These are phyloP conservation scores for Apamea crenata DNA, from an alignment of 2,888 invertebrate species.

Conservation along the genomic window DNA sequence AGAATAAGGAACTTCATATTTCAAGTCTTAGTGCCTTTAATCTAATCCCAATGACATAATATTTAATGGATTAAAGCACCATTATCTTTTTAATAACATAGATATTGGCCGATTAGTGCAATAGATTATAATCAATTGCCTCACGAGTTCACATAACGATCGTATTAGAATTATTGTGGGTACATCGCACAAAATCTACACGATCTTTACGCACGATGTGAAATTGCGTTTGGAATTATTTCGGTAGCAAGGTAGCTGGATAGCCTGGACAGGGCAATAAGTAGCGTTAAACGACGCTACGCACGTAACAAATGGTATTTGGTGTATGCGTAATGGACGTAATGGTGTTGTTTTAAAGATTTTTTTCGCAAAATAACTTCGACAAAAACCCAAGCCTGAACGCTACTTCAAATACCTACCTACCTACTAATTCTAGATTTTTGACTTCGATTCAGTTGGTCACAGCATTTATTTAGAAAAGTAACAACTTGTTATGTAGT, in stretches of 20 bases:
- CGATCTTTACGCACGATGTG: conserved; percentile 1
- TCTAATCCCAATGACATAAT: conserved; percentile 53
- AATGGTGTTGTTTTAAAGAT: conserved; percentile 14
- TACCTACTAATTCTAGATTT: conserved; percentile 2
- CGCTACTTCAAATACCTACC: neutral
- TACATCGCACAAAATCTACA: conserved; percentile 13
- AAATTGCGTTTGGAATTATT: conserved; percentile 41
- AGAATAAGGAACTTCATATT: neutral
- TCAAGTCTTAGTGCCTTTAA: conserved; percentile 1
- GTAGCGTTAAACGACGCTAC: conserved; percentile 31
- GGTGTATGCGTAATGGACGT: conserved; percentile 34
- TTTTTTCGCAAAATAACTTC: conserved; percentile 33
- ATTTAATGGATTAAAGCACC: conserved; percentile 33
- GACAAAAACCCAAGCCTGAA: neutral
- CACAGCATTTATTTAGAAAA: neutral
- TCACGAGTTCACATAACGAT: conserved; percentile 28
- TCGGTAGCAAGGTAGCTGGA: conserved; percentile 28
- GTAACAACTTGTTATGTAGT: neutral
- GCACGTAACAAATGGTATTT: conserved; percentile 47
- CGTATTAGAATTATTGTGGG: conserved; percentile 12
- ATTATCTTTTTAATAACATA: conserved; percentile 55
- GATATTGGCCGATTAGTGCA: conserved; percentile 52
- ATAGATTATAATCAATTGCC: conserved; percentile 47
- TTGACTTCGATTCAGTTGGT: conserved; percentile 1
- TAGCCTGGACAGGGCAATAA: conserved; percentile 34